These are phyloP conservation scores for Cryptocephalus moraei DNA, from an alignment of 2,888 invertebrate species.

Conservation along the genomic window DNA sequence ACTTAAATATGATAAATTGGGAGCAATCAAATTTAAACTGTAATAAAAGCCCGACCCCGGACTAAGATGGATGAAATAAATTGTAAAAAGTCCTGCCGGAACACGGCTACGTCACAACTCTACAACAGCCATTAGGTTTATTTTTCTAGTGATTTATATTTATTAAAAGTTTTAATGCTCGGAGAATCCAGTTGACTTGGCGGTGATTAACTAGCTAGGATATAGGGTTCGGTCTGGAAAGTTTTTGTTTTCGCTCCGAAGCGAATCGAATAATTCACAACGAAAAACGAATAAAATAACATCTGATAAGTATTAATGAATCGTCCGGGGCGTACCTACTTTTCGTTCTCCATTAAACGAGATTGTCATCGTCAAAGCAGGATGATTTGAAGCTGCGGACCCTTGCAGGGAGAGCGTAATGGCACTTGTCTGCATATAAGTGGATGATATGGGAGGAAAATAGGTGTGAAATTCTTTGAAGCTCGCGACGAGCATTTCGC, in stretches of 20 bases:
- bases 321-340: too few species aligned
- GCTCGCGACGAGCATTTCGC: slow-evolving; percentile 12
- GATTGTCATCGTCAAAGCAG: too few species aligned
- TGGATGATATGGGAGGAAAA: slow-evolving; percentile 28
- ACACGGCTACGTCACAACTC: slow-evolving; percentile 10
- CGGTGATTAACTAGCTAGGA: background rate
- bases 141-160: slow-evolving; percentile 12
- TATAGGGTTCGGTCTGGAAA: background rate
- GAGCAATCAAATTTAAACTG: slow-evolving; percentile 19
- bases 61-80: slow-evolving; percentile 17
- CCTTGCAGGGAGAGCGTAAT: background rate
- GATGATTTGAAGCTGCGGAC: too few species aligned
- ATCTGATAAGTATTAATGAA: too few species aligned
- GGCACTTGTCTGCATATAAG: slow-evolving; percentile 26
- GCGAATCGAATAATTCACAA: too few species aligned
- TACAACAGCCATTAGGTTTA: slow-evolving; percentile 13
- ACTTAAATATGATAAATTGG: slow-evolving; percentile 23
- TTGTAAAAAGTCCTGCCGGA: slow-evolving; percentile 12
- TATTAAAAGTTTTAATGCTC: slow-evolving; percentile 1
- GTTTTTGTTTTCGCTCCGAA: too few species aligned
- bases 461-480: slow-evolving; percentile 34
- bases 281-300: too few species aligned
- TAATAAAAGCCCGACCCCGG: slow-evolving; percentile 16
- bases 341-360: too few species aligned
- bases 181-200: background rate